A percentile compares a stretch with the other conserved stretches of the same genome.
These are phyloP conservation scores for Pachycephus smyrnensis DNA, from an alignment of 2,888 invertebrate genomes.

Conservation along the genomic window DNA sequence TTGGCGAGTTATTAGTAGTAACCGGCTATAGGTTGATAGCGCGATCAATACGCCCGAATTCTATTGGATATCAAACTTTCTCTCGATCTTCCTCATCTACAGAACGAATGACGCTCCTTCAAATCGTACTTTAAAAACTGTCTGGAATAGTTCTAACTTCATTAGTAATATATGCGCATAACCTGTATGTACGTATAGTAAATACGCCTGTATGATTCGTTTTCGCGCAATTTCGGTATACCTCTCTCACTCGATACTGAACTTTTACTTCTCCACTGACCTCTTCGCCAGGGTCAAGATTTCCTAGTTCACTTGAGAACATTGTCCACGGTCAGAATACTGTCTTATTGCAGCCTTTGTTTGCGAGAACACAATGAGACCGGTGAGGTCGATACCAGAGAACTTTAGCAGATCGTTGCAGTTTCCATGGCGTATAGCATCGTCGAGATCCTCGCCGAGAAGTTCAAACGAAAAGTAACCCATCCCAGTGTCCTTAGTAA, in stretches of 20 bases:
- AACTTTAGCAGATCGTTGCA: not conserved
- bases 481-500: not conserved
- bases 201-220: not conserved
- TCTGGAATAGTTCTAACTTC: not conserved
- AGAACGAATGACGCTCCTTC: not conserved
- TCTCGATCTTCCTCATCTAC: not conserved
- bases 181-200: not conserved
- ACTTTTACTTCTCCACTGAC: not conserved
- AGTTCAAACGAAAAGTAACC: not conserved
- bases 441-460: not conserved
- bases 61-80: not conserved
- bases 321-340: not conserved
- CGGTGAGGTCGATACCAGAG: not conserved
- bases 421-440: not conserved
- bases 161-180: not conserved
- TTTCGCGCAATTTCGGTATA: not conserved
- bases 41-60: not conserved
- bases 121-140: not conserved
- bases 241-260: not conserved
- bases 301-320: not conserved
- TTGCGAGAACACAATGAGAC: not conserved
- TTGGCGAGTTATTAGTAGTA: constrained; percentile 49
- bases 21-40: constrained; percentile 34
- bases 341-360: not conserved
- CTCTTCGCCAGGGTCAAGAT: not conserved